Conservation (phyloP, 2,888 invertebrate species). For the Drosophila basisetae region DNA sequence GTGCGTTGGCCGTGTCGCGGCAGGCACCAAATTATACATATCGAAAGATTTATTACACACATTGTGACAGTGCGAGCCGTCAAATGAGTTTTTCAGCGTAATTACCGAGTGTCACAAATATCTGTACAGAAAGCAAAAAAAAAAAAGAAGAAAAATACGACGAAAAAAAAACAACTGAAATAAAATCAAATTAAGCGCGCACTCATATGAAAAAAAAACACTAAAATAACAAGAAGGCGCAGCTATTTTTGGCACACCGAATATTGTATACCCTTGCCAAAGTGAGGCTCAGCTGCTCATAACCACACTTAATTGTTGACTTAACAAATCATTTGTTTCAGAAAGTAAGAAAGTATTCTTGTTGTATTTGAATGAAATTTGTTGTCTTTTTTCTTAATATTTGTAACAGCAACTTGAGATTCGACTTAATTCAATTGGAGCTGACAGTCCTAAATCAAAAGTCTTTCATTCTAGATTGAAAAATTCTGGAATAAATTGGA, state of each 20-base stretch:
- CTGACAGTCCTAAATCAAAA: not conserved
- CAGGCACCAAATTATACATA: constrained; percentile 73
- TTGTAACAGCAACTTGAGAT: not conserved
- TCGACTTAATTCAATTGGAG: not conserved
- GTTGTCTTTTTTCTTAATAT: not conserved
- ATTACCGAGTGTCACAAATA: constrained; percentile 75
- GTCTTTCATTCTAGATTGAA: not conserved
- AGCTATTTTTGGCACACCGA: not conserved
- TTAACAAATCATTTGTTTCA: not conserved
- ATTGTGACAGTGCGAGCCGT: constrained; percentile 74
- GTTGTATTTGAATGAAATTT: not conserved
- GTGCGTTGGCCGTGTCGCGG: constrained; percentile 68
- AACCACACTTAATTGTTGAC: not conserved
- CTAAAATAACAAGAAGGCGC: not conserved
- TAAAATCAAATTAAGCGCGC: constrained; percentile 62
- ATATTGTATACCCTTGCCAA: not conserved
- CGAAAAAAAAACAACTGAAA: constrained; percentile 19
- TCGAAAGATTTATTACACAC: constrained; percentile 80
- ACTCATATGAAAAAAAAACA: constrained; percentile 45
- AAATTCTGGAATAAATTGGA: not conserved
- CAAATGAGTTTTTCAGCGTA: constrained; percentile 82
- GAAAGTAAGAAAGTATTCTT: rapidly evolving
- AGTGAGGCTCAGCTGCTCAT: not conserved
- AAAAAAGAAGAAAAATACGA: not conserved
- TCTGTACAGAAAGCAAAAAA: constrained; percentile 53